Evolutionary conservation across 2,888 invertebrate species (phyloP), one percentile per base, ranked within the genome.

Genomic region (Thelaira solivaga): DNA sequence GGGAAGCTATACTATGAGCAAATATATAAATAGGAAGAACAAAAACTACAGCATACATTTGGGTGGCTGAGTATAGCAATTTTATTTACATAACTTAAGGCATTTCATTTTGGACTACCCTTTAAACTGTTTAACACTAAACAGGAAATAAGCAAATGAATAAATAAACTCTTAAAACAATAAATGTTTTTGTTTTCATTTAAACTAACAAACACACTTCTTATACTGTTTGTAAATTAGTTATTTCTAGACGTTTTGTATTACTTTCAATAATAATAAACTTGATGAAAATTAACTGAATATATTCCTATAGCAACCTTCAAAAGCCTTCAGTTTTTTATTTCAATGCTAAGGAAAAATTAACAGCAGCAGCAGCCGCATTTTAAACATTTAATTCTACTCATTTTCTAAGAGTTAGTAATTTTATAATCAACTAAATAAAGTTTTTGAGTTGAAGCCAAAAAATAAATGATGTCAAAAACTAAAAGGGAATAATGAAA

Each of bases 361-460:
- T 20, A 69, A 22, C 29, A 13, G 61, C 18, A 7, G 22, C 29
- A 69, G 29, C 29, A 13, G 61, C 18, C 45, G 47, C 13, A 16
- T 59, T 49, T 59, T 49, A 59, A 59, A 39, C 57, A 43, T 45
- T 43, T 16, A 43, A 11, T 45, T 53, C 22, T 43, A 67, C 29
- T 39, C 47, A 59, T 34, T 59, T 67, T 39, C 29, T 18, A 29
- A 47, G 68, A 49, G 22, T 39, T 47, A 69, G 29, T 49, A 49
- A 59, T 53, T 67, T 69, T 71, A 59, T 29, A 36, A 43, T 18
- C 61, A 49, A 67, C 39, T 22, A 34, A 45, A 55, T n/a, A n/a
- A n/a, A n/a, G n/a, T 41, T 34, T 65, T 73, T 49, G 77, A 69
- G 16, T 45, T 64, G 61, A 59, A 55, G 77, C 78, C 71, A 77